Percentiles rank a stretch among this genome's conserved stretches.
Conservation (phyloP, 2,888 invertebrate genomes). For the Muschampia plurimacula region DNA sequence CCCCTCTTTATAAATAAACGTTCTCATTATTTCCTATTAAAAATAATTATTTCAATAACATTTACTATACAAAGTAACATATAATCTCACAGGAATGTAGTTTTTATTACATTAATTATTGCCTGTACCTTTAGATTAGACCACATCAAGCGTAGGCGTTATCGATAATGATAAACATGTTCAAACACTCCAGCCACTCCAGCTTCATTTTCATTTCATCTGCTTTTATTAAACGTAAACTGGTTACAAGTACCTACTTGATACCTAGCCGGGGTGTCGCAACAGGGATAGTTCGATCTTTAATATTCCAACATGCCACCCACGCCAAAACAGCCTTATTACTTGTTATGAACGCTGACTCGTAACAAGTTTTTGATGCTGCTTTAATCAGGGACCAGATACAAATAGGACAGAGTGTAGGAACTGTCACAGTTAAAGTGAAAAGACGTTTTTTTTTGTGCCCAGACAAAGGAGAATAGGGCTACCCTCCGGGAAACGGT, state of each 20-base stretch:
- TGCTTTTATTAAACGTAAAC: slow-evolving; percentile 53
- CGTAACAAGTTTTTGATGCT: slow-evolving; percentile 27
- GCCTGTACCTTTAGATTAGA: neutral
- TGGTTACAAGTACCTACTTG: slow-evolving; percentile 49
- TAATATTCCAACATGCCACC: slow-evolving; percentile 65
- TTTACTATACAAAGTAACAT: neutral
- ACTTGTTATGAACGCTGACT: slow-evolving; percentile 32
- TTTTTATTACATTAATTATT: slow-evolving; percentile 29
- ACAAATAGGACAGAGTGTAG: neutral
- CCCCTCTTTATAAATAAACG: too few relatives aligned
- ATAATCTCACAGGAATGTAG: slow-evolving; percentile 3
- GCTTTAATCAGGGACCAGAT: neutral
- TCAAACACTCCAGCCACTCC: slow-evolving; percentile 35
- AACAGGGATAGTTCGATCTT: slow-evolving; percentile 64
- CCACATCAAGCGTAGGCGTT: slow-evolving; percentile 17
- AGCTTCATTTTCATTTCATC: slow-evolving; percentile 39
- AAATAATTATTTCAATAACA: neutral
- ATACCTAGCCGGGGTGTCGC: slow-evolving; percentile 56
- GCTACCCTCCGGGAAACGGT: too few relatives aligned
- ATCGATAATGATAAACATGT: slow-evolving; percentile 23
- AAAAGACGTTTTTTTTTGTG: too few relatives aligned
- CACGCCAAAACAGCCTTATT: slow-evolving; percentile 57
- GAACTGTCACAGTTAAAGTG: neutral
- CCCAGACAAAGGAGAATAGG: too few relatives aligned
- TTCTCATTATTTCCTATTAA: too few relatives aligned